These are phyloP conservation scores for Conomelus anceps DNA, from an alignment of 2,888 invertebrate genomes.

Conservation along the genomic window DNA sequence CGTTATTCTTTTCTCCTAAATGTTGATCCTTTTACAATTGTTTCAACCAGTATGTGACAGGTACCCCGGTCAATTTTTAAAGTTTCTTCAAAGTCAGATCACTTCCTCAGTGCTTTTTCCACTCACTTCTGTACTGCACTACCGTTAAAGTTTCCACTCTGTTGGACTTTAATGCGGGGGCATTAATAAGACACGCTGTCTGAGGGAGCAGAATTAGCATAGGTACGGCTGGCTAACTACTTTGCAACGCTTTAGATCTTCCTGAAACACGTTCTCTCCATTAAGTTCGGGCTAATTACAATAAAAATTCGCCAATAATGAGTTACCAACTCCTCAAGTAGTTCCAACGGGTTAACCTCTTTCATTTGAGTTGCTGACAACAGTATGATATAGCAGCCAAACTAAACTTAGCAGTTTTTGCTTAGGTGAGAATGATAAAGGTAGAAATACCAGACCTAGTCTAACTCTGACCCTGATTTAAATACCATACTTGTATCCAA, in stretches of 20 bases:
- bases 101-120: background rate
- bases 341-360: no score
- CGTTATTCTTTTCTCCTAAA: no score
- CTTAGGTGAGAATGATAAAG: no score
- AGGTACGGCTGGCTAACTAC: background rate
- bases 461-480: no score
- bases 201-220: background rate
- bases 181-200: slow-evolving; percentile 14
- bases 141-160: background rate
- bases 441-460: no score
- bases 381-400: no score
- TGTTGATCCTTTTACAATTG: no score
- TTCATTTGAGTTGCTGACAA: no score
- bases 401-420: no score
- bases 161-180: slow-evolving; percentile 3
- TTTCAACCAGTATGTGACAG: background rate
- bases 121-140: background rate
- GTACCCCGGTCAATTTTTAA: no score
- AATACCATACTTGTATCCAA: no score
- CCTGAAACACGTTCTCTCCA: background rate
- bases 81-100: background rate
- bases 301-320: background rate
- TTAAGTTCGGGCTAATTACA: background rate
- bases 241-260: background rate
- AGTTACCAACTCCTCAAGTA: background rate